These are phyloP conservation scores for Alviniconcha marisindica DNA, from an alignment of 1,140 invertebrate species.

Conservation along the genomic window DNA sequence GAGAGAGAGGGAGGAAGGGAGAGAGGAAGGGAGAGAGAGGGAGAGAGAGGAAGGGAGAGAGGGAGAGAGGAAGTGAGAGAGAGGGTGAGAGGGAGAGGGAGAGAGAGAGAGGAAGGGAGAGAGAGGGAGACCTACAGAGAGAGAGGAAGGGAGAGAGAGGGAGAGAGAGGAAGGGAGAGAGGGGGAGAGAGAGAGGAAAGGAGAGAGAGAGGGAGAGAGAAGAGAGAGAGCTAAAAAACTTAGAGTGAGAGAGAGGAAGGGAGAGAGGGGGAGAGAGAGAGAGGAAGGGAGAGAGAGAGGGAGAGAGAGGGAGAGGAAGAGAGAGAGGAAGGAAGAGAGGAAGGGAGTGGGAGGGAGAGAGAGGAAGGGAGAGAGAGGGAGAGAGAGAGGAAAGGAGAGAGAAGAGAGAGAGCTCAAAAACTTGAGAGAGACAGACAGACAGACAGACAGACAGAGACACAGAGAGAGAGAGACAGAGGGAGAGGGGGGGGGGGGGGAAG, in stretches of 20 bases:
- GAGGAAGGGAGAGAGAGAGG: background rate
- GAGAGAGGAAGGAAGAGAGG: background rate
- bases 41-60: no score
- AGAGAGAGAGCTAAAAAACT: background rate
- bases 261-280: background rate
- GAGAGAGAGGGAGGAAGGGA: no score
- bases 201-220: background rate
- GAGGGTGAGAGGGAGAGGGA: no score
- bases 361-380: background rate
- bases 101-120: background rate
- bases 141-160: background rate
- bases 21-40: no score
- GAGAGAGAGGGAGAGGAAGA: background rate
- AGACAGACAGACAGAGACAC: background rate
- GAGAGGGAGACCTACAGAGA: background rate
- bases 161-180: background rate
- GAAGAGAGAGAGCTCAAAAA: no score
- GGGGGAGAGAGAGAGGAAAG: background rate
- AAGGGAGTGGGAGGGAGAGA: background rate
- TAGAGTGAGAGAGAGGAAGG: background rate
- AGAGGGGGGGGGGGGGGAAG: no score
- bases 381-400: no score
- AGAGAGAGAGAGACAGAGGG: background rate
- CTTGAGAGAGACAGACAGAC: no score
- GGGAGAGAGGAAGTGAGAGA: no score